A percentile compares a stretch with the other conserved stretches of the same genome.
phyloP scores from a whole-genome alignment of 2,888 invertebrate genomes.

The Archips xylosteana region DNA sequence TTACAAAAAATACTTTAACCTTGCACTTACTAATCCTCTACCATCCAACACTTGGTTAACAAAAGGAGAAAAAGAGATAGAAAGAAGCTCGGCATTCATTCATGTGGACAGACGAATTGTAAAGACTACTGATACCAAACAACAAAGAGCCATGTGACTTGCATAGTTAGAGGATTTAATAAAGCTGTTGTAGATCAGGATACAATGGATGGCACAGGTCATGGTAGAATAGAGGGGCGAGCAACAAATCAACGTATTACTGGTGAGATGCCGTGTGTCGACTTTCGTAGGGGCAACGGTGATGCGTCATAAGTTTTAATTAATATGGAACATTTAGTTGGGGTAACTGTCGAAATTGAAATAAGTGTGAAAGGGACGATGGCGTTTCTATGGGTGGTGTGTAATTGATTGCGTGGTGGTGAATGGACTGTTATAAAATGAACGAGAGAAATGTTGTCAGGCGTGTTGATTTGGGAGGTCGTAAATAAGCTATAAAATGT shows the following conservation, averaged over 20 bases:
- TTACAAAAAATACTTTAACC: constrained; percentile 52
- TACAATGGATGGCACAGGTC: constrained; percentile 62
- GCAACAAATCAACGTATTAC: constrained; percentile 74
- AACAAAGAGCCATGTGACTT: constrained; percentile 50
- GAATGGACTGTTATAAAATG: constrained; percentile 38
- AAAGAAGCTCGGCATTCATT: constrained; percentile 65
- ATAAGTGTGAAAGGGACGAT: constrained; percentile 56
- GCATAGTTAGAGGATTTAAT: constrained; percentile 42
- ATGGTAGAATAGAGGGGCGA: constrained; percentile 62
- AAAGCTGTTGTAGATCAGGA: constrained; percentile 54
- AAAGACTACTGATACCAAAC: constrained; percentile 51
- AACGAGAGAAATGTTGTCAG: constrained; percentile 63
- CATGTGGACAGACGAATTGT: constrained; percentile 73
- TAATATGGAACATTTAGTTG: constrained; percentile 75
- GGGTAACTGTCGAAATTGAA: constrained; percentile 62
- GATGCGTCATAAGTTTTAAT: constrained; percentile 83
- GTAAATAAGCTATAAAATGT: constrained; percentile 34
- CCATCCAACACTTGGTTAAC: constrained; percentile 67
- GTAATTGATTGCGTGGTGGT: constrained; percentile 68
- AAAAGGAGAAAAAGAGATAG: constrained; percentile 67
- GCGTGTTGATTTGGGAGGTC: constrained; percentile 50
- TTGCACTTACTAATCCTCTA: constrained; percentile 71
- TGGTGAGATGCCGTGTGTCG: constrained; percentile 59
- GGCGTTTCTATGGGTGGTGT: constrained; percentile 64
- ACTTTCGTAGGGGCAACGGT: constrained; percentile 62